Evolutionary conservation across 2,797 vertebrate species (phyloP).

Genomic region (Sebastes vulpes): DNA sequence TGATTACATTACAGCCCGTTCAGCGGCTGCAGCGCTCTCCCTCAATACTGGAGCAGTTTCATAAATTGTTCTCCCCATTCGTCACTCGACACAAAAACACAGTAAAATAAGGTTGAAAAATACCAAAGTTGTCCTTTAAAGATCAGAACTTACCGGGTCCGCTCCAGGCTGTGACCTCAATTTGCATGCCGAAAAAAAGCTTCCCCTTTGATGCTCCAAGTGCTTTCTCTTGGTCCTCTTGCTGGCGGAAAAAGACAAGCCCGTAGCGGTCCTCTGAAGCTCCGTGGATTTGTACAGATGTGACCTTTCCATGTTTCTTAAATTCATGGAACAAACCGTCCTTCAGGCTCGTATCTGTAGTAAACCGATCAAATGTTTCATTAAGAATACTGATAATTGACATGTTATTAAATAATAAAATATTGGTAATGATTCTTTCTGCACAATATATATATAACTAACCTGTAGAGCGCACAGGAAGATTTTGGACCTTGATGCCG

Average conservation of each 20-base stretch:
- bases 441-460: conserved; percentile 37
- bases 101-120: background rate
- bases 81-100: background rate
- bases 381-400: background rate
- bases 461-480: conserved; percentile 99
- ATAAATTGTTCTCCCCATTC: background rate
- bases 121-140: background rate
- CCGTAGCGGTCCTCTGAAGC: conserved; percentile 96
- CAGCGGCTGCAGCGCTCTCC: background rate
- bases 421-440: background rate
- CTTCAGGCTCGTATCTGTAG: conserved; percentile 97
- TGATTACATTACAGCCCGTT: background rate
- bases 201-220: conserved; percentile 97
- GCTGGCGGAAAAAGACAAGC: conserved; percentile 98
- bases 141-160: conserved; percentile 90
- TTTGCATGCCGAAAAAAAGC: conserved; percentile 99
- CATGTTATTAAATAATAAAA: background rate
- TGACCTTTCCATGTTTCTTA: conserved; percentile 99
- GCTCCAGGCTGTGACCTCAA: conserved; percentile 97
- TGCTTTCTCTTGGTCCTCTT: conserved; percentile 99
- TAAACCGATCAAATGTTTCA: conserved; percentile 23
- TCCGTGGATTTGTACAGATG: conserved; percentile 98
- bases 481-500: conserved; percentile 99
- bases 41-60: background rate
- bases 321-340: conserved; percentile 99